phyloP scores from a whole-genome alignment of 35 echinoderm and acorn worm species.

The Lytechinus variegatus region DNA sequence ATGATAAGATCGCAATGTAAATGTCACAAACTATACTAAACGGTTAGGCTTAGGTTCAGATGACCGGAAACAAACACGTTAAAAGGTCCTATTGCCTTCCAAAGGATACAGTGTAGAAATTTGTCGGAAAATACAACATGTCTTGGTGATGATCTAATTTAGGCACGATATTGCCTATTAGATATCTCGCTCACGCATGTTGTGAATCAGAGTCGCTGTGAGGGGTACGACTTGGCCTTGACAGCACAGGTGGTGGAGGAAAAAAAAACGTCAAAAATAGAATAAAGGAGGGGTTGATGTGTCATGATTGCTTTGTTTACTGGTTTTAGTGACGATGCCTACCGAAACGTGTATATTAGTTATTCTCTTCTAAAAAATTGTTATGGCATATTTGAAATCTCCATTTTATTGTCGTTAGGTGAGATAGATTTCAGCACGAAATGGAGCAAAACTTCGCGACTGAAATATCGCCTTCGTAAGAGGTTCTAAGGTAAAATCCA shows the following conservation, averaged over 20 bases:
- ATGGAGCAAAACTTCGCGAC: too few relatives aligned
- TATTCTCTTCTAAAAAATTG: background rate
- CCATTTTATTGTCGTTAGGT: too few relatives aligned
- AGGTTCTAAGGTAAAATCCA: too few relatives aligned
- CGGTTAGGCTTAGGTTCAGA: background rate
- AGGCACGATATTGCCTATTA: background rate
- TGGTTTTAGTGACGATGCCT: background rate
- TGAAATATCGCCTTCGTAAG: too few relatives aligned
- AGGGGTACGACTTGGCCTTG: slow-evolving; percentile 25
- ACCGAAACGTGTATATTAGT: background rate
- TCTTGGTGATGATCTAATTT: background rate
- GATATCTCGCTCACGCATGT: background rate
- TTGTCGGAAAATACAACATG: background rate
- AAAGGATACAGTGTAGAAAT: background rate
- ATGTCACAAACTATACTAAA: background rate
- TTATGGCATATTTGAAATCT: too few relatives aligned
- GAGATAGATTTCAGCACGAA: too few relatives aligned
- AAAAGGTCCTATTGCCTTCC: background rate
- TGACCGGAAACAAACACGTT: background rate
- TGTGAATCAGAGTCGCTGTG: slow-evolving; percentile 22
- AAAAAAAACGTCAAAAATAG: background rate
- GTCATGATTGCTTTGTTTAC: background rate
- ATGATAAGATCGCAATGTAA: background rate
- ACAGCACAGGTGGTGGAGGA: background rate
- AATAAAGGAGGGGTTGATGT: background rate